Evolutionary conservation across 2,888 invertebrate species (phyloP).

Genomic region (Andrena marginata): DNA sequence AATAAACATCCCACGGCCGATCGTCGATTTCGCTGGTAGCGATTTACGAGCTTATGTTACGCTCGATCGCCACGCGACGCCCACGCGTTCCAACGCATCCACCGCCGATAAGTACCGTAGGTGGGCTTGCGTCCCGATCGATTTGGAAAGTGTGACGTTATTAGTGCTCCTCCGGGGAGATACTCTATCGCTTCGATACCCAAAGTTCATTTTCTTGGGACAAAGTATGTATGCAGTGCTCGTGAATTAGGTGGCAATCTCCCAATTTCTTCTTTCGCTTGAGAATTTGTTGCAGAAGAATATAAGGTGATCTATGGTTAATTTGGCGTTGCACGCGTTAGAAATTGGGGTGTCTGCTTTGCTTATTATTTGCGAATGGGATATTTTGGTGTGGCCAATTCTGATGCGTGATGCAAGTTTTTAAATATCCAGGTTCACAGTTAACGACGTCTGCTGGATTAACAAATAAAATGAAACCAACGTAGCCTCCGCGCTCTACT

Average conservation of each 20-base stretch:
- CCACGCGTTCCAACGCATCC: conserved; percentile 41
- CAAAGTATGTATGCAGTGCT: too few relatives aligned
- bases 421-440: neutral
- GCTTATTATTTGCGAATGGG: too few relatives aligned
- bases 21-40: conserved; percentile 35
- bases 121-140: conserved; percentile 22
- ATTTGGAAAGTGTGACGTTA: conserved; percentile 32
- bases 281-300: too few relatives aligned
- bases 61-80: conserved; percentile 34
- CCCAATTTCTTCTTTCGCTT: neutral
- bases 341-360: too few relatives aligned
- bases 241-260: too few relatives aligned
- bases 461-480: neutral
- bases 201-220: neutral
- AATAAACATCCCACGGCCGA: conserved; percentile 35
- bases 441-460: neutral
- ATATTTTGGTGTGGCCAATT: too few relatives aligned
- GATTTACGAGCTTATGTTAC: conserved; percentile 42
- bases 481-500: neutral
- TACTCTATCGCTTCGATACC: neutral
- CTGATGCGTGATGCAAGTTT: neutral
- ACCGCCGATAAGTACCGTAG: conserved; percentile 26
- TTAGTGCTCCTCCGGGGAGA: neutral
- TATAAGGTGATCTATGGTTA: too few relatives aligned
- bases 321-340: too few relatives aligned